Evolutionary conservation across 37 sponge, comb jelly and placozoan species (phyloP), one percentile per base, ranked within the genome.

Genomic region (Chondrilla cf. caribensis): DNA sequence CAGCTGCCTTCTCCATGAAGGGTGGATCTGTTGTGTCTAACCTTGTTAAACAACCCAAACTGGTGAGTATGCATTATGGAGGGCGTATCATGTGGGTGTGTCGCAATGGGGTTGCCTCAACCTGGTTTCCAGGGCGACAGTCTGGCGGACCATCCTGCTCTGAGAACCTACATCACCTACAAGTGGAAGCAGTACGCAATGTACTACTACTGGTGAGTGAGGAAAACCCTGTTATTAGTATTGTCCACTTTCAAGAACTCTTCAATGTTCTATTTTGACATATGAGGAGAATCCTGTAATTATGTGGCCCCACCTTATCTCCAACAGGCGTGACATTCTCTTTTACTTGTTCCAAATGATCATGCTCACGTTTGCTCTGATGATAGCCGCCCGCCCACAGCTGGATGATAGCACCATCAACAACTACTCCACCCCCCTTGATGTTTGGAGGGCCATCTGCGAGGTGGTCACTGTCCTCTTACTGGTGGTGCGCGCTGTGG

Each of bases 281-380:
- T 11, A 47, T 47, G 51, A 47, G 51, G 51, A 47, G 11, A 11
- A 47, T 47, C 51, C 51, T 47, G 51, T 47, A 47, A 47, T 47
- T 11, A 47, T 14, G 9, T 47, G 9, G 6, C 51, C 51, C 11
- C 51, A 47, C 51, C 11, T 6, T 14, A 14, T 47, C 51, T 14
- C 51, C 7, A 21, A 39, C 43, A 73, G 76, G 76, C 38, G 76
- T 37, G 41, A 38, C 15, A 3, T 73, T 17, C 22, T 73, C 25
- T 39, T 73, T 15, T 73, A 73, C 43, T 17, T 73, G 38, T 73
- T 73, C 41, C 76, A 73, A 38, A 73, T 73, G 76, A 73, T 73
- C 41, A 73, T 73, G 76, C 76, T 73, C 2, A 73, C 76, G 2
- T 73, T 73, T 73, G 76, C 76, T 5, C 76, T 73, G 44, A 37